Evolutionary conservation across 2,888 invertebrate genomes (phyloP), one percentile per base, ranked within the genome.

Genomic region (Ichneumoninae sp.): DNA sequence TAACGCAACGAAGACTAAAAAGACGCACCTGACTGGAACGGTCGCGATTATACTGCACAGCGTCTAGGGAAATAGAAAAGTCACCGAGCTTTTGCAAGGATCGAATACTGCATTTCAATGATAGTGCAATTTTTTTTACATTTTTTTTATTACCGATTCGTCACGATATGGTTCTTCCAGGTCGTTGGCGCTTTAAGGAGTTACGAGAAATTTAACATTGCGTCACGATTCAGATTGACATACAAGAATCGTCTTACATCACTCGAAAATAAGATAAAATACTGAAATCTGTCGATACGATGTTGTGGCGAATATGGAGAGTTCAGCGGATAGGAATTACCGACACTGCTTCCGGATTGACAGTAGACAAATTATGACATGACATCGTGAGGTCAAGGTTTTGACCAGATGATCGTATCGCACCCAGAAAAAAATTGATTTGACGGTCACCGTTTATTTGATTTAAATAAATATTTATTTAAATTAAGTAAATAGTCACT

Each of bases 1-100:
- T 22, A 60, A 69, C 16, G n/a, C n/a, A 60, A 60, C n/a, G 19
- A 50, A 26, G 19, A 70, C 22, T 22, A 62, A 62, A 69, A 78
- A 77, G 16, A 13, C 33, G 47, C 54, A 57, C 57, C 69, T 78
- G 60, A 62, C 19, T 65, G 36, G 22, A 65, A 65, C 36, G 50
- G 36, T 30, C 40, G 33, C 60, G 60, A 70, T 78, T 50, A 33
- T 16, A 36, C 30, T 40, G 57, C n/a, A 19, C 19, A 57, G 40
- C 50, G 16, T 4, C 30, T 16, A 30, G 40, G 26, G n/a, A 66
- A 54, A 16, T 40, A 8, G 3, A 26, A 16, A 16, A 66, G 16
- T 77, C n/a, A 8, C 13, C 4, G 13, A 33, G 65, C 33, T 75
- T 60, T 74, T 3, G 62, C 65, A 50, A 26, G 19, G 30, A 62